A percentile compares a stretch with the other conserved stretches of the same genome.
phyloP scores from a whole-genome alignment of 2,113 vertebrate genomes.

The Coturnix japonica region DNA sequence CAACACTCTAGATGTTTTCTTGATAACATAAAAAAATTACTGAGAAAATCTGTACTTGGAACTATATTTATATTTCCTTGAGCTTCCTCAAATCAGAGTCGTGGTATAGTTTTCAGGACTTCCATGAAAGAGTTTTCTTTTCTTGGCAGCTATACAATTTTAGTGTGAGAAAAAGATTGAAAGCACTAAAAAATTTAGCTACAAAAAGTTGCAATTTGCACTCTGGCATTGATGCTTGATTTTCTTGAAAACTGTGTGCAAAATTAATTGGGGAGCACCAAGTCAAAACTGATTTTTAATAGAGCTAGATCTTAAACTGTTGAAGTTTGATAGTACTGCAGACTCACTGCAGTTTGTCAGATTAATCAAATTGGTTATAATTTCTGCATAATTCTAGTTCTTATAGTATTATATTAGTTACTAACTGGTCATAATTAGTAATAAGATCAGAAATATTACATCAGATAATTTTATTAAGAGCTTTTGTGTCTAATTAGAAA shows the following conservation, averaged over 20 bases:
- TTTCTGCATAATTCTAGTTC: not conserved
- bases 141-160: constrained; percentile 32
- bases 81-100: constrained; percentile 68
- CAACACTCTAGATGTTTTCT: constrained; percentile 92
- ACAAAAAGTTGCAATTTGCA: not conserved
- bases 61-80: constrained; percentile 74
- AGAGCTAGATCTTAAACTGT: not conserved
- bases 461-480: not conserved
- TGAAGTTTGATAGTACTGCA: not conserved
- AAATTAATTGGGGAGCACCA: not conserved
- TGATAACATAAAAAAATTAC: constrained; percentile 91
- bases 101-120: constrained; percentile 48
- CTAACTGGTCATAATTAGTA: not conserved
- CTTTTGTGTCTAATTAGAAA: not conserved
- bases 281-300: not conserved
- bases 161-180: constrained; percentile 56
- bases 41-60: constrained; percentile 76
- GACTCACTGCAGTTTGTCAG: not conserved
- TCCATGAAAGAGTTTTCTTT: constrained; percentile 61
- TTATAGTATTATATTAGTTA: not conserved
- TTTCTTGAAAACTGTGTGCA: not conserved
- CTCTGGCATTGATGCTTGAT: not conserved
- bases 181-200: constrained; percentile 20
- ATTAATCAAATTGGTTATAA: not conserved
- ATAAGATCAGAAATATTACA: not conserved